These are phyloP conservation scores for Cacatua alba DNA, from an alignment of 2,113 vertebrate genomes.

Conservation along the genomic window DNA sequence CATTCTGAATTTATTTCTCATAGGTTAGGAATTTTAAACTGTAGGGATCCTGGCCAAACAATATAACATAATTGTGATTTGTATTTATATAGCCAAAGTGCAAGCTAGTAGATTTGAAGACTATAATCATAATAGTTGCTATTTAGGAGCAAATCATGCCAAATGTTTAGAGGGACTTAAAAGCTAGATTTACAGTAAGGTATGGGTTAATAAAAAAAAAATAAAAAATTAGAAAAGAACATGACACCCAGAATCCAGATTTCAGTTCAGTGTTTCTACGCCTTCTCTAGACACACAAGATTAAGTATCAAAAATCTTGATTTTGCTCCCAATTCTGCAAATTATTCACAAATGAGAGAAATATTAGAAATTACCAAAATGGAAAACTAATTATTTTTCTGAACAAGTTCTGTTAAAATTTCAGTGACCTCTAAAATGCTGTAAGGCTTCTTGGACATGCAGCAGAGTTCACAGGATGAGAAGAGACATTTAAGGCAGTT, in stretches of 20 bases:
- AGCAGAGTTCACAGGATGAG: neutral
- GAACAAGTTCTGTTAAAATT: neutral
- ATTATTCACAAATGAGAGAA: neutral
- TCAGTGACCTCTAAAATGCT: neutral
- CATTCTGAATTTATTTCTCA: constrained; percentile 38
- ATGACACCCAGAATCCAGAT: neutral
- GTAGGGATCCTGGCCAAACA: neutral
- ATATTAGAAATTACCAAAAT: neutral
- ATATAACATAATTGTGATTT: neutral
- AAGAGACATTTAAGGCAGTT: neutral
- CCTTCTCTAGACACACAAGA: neutral
- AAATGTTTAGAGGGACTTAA: neutral
- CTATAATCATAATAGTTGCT: neutral
- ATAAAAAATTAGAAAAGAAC: neutral
- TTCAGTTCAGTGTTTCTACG: neutral
- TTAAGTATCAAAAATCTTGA: neutral
- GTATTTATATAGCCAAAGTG: neutral
- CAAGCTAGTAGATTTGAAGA: neutral
- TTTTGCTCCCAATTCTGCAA: neutral
- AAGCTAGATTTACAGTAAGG: neutral
- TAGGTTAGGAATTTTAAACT: constrained; percentile 36
- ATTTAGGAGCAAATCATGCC: neutral
- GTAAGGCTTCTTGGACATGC: neutral
- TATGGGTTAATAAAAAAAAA: neutral
- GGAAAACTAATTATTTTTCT: neutral